These are phyloP conservation scores for Tipula helvola DNA, from an alignment of 2,888 invertebrate species.

Conservation along the genomic window DNA sequence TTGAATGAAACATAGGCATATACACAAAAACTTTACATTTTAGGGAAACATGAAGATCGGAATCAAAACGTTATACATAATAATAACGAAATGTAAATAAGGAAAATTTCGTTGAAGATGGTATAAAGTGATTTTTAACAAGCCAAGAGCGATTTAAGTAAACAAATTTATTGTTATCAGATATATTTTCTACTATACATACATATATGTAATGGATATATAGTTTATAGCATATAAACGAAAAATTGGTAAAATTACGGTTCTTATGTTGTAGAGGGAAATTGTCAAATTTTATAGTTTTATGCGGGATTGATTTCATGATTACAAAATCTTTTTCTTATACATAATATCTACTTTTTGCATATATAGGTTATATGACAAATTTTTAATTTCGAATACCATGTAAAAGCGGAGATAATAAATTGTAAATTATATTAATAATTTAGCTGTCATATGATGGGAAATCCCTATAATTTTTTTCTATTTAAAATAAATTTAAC, in stretches of 20 bases:
- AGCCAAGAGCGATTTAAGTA: background rate
- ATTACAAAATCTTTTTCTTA: background rate
- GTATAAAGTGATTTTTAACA: background rate
- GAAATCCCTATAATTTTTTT: no score
- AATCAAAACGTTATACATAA: background rate
- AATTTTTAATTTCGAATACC: no score
- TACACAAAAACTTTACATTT: background rate
- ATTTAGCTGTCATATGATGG: no score
- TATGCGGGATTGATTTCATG: background rate
- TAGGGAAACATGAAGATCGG: background rate
- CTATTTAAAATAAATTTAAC: no score
- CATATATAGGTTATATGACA: no score
- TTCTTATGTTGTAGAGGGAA: background rate
- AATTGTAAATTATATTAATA: no score
- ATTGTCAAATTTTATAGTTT: background rate
- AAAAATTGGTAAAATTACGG: background rate
- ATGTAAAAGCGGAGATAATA: no score
- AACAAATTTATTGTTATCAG: background rate
- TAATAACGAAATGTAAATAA: background rate
- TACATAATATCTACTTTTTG: no score
- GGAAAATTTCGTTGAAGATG: background rate
- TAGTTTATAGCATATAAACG: background rate
- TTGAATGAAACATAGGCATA: no score
- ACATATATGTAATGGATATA: background rate
- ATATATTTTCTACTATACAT: background rate